Conservation (phyloP, 1,140 invertebrate species). For the Drosophila paulistorum region DNA sequence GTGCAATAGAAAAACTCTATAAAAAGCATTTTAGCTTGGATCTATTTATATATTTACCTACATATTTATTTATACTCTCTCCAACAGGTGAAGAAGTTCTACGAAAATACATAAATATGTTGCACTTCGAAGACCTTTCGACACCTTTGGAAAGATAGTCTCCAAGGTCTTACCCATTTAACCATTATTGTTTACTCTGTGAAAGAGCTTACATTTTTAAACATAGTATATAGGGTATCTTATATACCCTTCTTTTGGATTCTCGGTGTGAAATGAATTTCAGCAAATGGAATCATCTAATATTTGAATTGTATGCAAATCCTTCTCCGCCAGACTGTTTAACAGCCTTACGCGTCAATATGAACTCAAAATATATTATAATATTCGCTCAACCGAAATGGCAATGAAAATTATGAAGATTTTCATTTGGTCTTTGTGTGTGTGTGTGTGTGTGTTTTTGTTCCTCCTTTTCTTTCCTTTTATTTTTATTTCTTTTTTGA, state of each 20-base stretch:
- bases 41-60: not conserved
- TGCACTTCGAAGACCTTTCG: too few species aligned
- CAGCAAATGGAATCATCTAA: conserved; percentile 28
- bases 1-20: not conserved
- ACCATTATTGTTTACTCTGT: too few species aligned
- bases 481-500: conserved; percentile 30
- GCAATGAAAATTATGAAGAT: conserved; percentile 61
- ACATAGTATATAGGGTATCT: too few species aligned
- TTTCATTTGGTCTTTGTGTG: conserved; percentile 56
- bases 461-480: conserved; percentile 7
- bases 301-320: conserved; percentile 59
- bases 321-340: conserved; percentile 66
- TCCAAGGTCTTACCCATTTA: too few species aligned
- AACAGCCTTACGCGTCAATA: conserved; percentile 72
- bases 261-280: too few species aligned
- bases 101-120: too few species aligned
- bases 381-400: conserved; percentile 43
- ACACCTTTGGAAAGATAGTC: too few species aligned
- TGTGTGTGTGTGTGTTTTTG: not conserved
- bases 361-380: conserved; percentile 9
- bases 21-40: not conserved
- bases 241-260: too few species aligned
- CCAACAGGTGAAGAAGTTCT: too few species aligned
- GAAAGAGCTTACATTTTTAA: too few species aligned
- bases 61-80: not conserved